Conservation (phyloP, 2,113 vertebrate species). For the Polyodon spathula region DNA sequence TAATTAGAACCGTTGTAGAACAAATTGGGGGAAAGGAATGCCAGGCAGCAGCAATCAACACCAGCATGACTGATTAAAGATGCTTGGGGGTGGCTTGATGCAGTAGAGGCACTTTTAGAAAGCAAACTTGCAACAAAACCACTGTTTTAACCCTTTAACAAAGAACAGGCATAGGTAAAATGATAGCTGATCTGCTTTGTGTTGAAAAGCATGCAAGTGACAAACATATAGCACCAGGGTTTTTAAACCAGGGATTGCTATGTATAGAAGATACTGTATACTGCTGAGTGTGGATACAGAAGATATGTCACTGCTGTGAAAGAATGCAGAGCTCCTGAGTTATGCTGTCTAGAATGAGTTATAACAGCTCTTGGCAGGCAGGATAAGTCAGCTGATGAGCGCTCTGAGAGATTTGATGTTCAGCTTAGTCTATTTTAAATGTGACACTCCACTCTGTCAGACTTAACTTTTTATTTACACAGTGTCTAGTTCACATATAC, state of each 20-base stretch:
- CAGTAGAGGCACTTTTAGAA: conserved; percentile 8
- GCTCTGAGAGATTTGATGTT: conserved; percentile 57
- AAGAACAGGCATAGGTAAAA: conserved; percentile 6
- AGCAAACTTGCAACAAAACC: conserved; percentile 10
- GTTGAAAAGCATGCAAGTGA: conserved; percentile 1
- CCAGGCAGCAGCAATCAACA: conserved; percentile 17
- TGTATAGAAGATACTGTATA: conserved; percentile 49
- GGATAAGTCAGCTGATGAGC: conserved; percentile 53
- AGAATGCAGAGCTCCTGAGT: conserved; percentile 14
- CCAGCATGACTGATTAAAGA: conserved; percentile 14
- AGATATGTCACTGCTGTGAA: conserved; percentile 17
- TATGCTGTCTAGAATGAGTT: conserved; percentile 39
- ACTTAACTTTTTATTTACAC: conserved; percentile 18
- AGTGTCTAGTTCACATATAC: too few species aligned
- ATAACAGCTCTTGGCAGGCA: conserved; percentile 48
- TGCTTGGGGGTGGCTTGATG: conserved; percentile 8
- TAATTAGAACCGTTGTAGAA: conserved; percentile 30
- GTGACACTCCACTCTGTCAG: conserved; percentile 29
- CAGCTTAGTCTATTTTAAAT: conserved; percentile 63
- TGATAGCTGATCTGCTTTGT: neutral
- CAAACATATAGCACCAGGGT: neutral
- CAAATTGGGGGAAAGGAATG: conserved; percentile 24
- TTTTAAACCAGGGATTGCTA: conserved; percentile 29
- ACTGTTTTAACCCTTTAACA: conserved; percentile 8
- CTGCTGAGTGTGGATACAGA: conserved; percentile 35